Evolutionary conservation across 2,888 invertebrate species (phyloP), one percentile per base, ranked within the genome.

Genomic region (Drosophila melanocephala): DNA sequence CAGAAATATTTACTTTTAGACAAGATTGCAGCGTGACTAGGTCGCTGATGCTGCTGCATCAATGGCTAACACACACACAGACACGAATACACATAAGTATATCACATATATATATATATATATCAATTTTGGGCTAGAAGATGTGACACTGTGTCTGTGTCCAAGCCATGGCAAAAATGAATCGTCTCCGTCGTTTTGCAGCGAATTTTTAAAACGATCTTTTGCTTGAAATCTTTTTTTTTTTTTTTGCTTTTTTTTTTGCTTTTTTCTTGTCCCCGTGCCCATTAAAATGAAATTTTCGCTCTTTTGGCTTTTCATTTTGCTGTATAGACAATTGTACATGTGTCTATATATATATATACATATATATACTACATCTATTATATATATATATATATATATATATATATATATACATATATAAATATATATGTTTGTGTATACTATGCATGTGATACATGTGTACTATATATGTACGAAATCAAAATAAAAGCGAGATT

Each of bases 401-500:
- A 28, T 50, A n/a, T 33, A 26, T 52, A n/a, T 30, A 14, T 26
- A 50, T 37, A 51, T 33, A 33, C 2, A 26, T 47, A 16, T 33
- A 12, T 37, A 55, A 30, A 26, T 47, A n/a, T 33, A 32, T 26
- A 58, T 57, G 19, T 53, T 35, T 68, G 30, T 52, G 44, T 62
- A 65, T 30, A 68, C 22, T 47, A 22, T 47, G 47, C 16, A 22
- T 47, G 22, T 42, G 22, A 26, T 72, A 16, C 55, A 62, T 72
- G 44, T 52, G 64, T 60, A 67, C 69, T 70, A 70, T 58, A 32
- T 58, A 35, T 42, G 28, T 76, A 68, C 60, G 76, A 76, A 90
- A 81, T 90, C 91, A 87, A 90, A 90, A 90, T 84, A 89, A 90
- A 90, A 90, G 90, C 85, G 83, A 88, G 89, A 91, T 87, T 87